Conservation (phyloP, 2,113 vertebrate species). For the Porphyrio hochstetteri region DNA sequence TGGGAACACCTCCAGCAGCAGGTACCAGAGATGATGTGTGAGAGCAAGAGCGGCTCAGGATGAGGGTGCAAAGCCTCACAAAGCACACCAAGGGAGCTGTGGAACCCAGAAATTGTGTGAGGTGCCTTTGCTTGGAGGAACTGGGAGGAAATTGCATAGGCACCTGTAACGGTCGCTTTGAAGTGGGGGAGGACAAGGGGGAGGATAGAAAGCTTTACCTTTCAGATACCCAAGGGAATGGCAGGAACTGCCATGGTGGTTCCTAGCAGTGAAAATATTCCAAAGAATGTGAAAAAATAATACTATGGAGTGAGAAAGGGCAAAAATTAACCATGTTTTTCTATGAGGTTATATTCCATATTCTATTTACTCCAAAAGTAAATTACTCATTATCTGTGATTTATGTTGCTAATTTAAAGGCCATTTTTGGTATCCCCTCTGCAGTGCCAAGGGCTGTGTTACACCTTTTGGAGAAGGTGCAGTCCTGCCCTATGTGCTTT, state of each 20-base stretch:
- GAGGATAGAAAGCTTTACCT: not conserved
- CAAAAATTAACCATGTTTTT: not conserved
- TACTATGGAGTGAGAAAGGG: not conserved
- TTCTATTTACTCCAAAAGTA: too few relatives aligned
- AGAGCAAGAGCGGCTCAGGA: rapidly evolving
- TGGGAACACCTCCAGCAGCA: not conserved
- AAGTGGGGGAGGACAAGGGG: rapidly evolving
- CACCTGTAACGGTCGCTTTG: not conserved
- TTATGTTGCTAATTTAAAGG: too few relatives aligned
- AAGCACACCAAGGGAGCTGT: rapidly evolving
- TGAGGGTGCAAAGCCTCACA: not conserved
- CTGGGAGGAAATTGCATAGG: not conserved
- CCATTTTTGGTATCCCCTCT: too few relatives aligned
- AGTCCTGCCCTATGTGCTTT: too few relatives aligned
- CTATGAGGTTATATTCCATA: not conserved
- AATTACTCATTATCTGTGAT: too few relatives aligned
- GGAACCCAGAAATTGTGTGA: rapidly evolving
- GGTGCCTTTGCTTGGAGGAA: rapidly evolving
- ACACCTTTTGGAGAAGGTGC: too few relatives aligned
- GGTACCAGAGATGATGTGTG: not conserved
- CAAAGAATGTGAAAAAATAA: not conserved
- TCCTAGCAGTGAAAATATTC: not conserved
- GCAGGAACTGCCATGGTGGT: not conserved
- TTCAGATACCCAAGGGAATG: not conserved
- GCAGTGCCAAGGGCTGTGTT: too few relatives aligned